Conservation (phyloP, 2,888 invertebrate species). For the Drosophila neonasuta region DNA sequence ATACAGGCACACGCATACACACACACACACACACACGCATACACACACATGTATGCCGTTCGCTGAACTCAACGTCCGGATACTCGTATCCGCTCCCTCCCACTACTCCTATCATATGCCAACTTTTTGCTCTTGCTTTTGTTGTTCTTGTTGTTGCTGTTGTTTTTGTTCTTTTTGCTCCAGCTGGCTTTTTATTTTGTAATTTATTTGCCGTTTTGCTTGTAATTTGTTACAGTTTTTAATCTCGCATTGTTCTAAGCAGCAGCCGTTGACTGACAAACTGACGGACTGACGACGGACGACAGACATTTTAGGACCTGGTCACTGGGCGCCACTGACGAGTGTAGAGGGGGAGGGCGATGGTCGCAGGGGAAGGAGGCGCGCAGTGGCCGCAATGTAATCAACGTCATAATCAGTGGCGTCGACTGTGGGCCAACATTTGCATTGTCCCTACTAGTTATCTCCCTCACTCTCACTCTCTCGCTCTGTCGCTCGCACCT, state of each 20-base stretch:
- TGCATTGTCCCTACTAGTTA: conserved; percentile 62
- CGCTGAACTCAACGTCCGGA: conserved; percentile 37
- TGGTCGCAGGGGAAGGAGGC: not conserved
- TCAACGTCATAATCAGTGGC: conserved; percentile 73
- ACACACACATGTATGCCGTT: conserved; percentile 18
- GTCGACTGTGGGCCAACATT: conserved; percentile 33
- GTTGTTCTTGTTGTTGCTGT: conserved; percentile 5
- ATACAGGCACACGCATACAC: not conserved
- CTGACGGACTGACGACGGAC: conserved; percentile 30
- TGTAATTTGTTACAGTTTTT: conserved; percentile 76
- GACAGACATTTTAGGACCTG: conserved; percentile 17
- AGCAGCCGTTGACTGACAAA: conserved; percentile 64
- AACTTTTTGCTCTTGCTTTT: conserved; percentile 42
- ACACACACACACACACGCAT: not conserved
- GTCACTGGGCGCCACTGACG: conserved; percentile 19
- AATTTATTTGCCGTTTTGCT: conserved; percentile 74
- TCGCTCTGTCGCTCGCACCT: conserved; percentile 2
- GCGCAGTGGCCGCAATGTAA: conserved; percentile 64
- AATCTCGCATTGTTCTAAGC: conserved; percentile 74
- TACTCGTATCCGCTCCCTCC: not conserved
- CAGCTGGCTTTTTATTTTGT: conserved; percentile 54
- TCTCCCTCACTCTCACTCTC: conserved; percentile 3
- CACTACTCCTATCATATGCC: conserved; percentile 2
- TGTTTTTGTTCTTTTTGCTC: conserved; percentile 20
- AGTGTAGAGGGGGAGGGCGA: not conserved